Evolutionary conservation across 2,888 invertebrate species (phyloP), one percentile per base, ranked within the genome.

Genomic region (Drosophila infuscata): DNA sequence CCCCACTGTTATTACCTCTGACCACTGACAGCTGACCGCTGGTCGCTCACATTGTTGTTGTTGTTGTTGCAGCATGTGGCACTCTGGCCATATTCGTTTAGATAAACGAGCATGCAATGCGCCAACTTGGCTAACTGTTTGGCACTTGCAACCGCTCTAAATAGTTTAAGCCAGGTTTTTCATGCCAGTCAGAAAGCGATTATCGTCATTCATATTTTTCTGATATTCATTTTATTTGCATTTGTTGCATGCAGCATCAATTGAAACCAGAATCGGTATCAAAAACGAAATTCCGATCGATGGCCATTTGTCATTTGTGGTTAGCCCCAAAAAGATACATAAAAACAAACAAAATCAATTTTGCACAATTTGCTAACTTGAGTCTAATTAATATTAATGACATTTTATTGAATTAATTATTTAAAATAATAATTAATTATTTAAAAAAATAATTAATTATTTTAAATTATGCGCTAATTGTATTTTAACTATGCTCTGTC

Each of bases 61-160:
- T 64, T 70, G 51, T 61, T 35, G 20, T 36, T 54, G 41, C 35
- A 20, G 38, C 29, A 38, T 57, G 30, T 61, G 57, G 53, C 70
- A 48, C 58, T 51, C 59, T 63, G 56, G 48, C 49, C 57, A 71
- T 58, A 65, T 68, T 52, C 64, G 57, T 70, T 68, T 66, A 77
- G 75, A 75, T 77, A 77, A 75, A 77, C 78, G 75, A 77, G 75
- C 76, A 58, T 65, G 78, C 66, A 72, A 65, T 77, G 78, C 78
- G 74, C 74, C 78, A 75, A 77, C 57, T 77, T 71, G 43, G 41
- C 64, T 38, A 64, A 76, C 60, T 69, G 38, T 54, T 70, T 76
- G 57, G 35, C 70, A 57, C 57, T 51, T 43, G 46, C 76, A 48
- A 53, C 36, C 56, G 60, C 17, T 48, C 43, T 25, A 69, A 69